Conservation (phyloP, 2,888 invertebrate genomes). For the Lamellibrachia satsuma region DNA sequence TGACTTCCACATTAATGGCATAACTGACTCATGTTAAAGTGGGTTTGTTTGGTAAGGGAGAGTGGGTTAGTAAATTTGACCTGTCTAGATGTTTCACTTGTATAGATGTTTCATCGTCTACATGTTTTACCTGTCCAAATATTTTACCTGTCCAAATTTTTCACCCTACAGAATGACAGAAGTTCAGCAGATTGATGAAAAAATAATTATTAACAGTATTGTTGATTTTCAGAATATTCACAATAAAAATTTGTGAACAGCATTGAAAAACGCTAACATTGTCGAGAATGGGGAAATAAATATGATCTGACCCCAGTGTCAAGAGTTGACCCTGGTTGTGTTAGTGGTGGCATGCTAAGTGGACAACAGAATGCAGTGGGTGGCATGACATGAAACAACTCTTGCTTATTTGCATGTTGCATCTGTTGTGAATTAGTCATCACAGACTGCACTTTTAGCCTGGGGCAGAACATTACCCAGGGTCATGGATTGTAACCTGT, state of each 20-base stretch:
- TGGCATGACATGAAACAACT: neutral
- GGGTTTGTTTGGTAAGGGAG: no score
- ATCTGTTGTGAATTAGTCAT: neutral
- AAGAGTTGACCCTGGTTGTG: neutral
- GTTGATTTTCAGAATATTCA: no score
- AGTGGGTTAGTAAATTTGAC: neutral
- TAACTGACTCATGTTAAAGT: no score
- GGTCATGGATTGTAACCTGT: neutral
- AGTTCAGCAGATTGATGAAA: no score
- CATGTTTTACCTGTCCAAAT: neutral
- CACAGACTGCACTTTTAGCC: neutral
- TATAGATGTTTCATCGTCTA: neutral
- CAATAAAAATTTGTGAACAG: no score
- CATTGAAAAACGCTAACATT: no score
- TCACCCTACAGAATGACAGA: neutral
- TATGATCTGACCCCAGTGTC: neutral
- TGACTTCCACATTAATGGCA: no score
- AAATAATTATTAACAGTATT: no score
- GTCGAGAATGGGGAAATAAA: neutral
- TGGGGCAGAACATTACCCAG: neutral
- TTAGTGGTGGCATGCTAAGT: neutral
- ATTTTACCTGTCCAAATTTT: neutral
- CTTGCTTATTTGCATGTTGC: neutral
- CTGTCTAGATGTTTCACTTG: neutral
- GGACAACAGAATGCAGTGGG: neutral